Conservation (phyloP, 2,888 invertebrate genomes). For the Acrobasis suavella region DNA sequence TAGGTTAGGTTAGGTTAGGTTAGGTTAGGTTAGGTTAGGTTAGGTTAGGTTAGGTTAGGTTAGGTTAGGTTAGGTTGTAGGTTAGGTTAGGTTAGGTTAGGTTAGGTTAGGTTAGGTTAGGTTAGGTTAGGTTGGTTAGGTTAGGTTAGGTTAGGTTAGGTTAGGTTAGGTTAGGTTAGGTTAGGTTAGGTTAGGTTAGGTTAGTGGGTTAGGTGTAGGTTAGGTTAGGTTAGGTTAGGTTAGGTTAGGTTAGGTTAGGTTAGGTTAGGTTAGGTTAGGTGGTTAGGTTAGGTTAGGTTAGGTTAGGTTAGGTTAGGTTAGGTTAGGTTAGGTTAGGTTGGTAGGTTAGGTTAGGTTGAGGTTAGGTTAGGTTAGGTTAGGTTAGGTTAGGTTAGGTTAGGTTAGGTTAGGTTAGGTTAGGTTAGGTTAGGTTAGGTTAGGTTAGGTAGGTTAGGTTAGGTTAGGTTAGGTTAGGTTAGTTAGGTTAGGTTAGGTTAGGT, state of each 20-base stretch:
- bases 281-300: constrained; percentile 30
- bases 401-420: constrained; percentile 30
- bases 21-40: constrained; percentile 30
- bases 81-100: constrained; percentile 32
- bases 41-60: constrained; percentile 31
- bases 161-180: constrained; percentile 30
- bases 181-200: constrained; percentile 17
- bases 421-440: constrained; percentile 31
- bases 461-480: constrained; percentile 32
- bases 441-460: constrained; percentile 31
- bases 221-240: constrained; percentile 19
- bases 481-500: constrained; percentile 33
- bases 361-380: constrained; percentile 34
- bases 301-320: constrained; percentile 33
- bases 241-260: constrained; percentile 27
- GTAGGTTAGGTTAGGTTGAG: constrained; percentile 33
- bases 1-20: constrained; percentile 33
- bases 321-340: constrained; percentile 30
- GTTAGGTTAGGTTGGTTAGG: constrained; percentile 33
- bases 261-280: constrained; percentile 28
- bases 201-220: constrained; percentile 24
- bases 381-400: constrained; percentile 34
- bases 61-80: constrained; percentile 31
- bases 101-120: constrained; percentile 30
- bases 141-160: constrained; percentile 35